Percentiles rank a stretch among this genome's conserved stretches.
phyloP scores from a whole-genome alignment of 2,797 vertebrate genomes.

The Chelon labrosus region DNA sequence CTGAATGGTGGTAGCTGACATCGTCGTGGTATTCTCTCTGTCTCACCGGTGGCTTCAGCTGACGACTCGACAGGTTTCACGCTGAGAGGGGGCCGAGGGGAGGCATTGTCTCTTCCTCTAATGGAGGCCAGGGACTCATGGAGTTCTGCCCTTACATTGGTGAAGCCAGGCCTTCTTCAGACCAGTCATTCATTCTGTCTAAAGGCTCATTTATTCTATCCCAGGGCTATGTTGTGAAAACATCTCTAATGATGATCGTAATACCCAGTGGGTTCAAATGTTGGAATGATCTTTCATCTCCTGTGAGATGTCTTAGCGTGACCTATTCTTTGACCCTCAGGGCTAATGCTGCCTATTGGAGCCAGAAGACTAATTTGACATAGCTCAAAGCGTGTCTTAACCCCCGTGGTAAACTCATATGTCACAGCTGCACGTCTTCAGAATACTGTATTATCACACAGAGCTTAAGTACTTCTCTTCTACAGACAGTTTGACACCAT shows the following conservation, averaged over 20 bases:
- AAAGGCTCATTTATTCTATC: conserved; percentile 81
- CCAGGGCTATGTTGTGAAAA: conserved; percentile 79
- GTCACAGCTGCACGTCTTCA: conserved; percentile 55
- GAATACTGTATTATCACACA: conserved; percentile 40
- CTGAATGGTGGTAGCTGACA: conserved; percentile 44
- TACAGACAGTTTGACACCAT: conserved; percentile 22
- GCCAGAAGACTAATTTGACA: conserved; percentile 77
- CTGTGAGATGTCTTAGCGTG: conserved; percentile 63
- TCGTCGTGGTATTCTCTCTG: conserved; percentile 25
- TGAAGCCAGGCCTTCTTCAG: conserved; percentile 63
- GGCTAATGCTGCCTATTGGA: conserved; percentile 71
- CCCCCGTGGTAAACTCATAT: conserved; percentile 58
- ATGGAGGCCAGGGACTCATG: conserved; percentile 68
- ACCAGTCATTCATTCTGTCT: conserved; percentile 75
- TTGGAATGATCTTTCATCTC: conserved; percentile 72
- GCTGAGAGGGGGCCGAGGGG: conserved; percentile 62
- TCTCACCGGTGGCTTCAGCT: conserved; percentile 56
- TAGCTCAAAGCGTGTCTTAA: conserved; percentile 70
- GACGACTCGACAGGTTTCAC: conserved; percentile 60
- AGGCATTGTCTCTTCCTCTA: conserved; percentile 61
- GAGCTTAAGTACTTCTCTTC: conserved; percentile 28
- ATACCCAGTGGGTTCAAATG: conserved; percentile 76
- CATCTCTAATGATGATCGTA: conserved; percentile 81
- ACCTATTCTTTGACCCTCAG: conserved; percentile 73
- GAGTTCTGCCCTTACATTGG: conserved; percentile 67